Evolutionary conservation across 2,888 invertebrate genomes (phyloP).

Genomic region (Calliphora vomitoria): DNA sequence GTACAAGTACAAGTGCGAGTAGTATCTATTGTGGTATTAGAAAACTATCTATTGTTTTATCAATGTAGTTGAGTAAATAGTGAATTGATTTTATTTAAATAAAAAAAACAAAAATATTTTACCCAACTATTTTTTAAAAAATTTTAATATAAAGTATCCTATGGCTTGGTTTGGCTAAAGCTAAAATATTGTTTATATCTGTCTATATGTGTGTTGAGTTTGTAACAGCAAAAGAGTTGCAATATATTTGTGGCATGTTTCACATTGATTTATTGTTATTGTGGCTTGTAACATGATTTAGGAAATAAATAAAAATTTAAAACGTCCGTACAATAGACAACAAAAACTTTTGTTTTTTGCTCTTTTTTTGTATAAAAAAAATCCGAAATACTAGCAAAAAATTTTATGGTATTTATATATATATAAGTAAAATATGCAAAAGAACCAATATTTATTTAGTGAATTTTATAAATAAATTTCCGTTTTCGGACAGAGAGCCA

Average conservation of each 20-base stretch:
- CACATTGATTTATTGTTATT: conserved; percentile 72
- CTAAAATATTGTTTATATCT: not conserved
- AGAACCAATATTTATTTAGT: conserved; percentile 33
- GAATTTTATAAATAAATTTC: conserved; percentile 40
- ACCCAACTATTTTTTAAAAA: conserved; percentile 7
- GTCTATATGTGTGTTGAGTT: too few relatives aligned
- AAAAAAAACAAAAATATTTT: not conserved
- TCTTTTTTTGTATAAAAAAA: not conserved
- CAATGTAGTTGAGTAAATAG: conserved; percentile 65
- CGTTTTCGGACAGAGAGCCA: conserved; percentile 5
- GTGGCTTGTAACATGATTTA: conserved; percentile 72
- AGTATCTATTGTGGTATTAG: conserved; percentile 39
- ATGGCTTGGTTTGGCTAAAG: not conserved
- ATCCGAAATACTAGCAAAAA: not conserved
- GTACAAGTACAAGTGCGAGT: not conserved
- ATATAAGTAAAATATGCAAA: not conserved
- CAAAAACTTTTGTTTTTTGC: not conserved
- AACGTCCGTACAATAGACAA: conserved; percentile 26
- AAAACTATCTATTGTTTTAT: conserved; percentile 66
- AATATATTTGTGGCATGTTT: conserved; percentile 71
- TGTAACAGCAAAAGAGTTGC: conserved; percentile 30
- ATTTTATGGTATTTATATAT: not conserved
- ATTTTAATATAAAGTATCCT: conserved; percentile 7
- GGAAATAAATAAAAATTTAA: conserved; percentile 69
- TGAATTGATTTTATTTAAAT: conserved; percentile 66